Evolutionary conservation across 2,113 vertebrate genomes (phyloP).

Genomic region (Eretmochelys imbricata): DNA sequence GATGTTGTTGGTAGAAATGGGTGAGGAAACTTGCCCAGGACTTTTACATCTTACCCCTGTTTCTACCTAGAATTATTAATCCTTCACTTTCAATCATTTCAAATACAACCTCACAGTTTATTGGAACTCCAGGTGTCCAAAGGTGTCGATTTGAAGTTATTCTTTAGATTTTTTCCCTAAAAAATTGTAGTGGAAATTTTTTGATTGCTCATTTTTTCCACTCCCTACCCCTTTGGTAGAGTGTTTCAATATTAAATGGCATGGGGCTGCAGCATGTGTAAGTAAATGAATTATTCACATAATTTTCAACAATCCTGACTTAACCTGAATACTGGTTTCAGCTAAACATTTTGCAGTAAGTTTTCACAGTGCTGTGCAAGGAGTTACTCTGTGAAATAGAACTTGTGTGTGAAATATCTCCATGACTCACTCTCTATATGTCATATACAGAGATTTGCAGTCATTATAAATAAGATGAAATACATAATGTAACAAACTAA

Average conservation of each 20-base stretch:
- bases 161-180: background rate
- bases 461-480: background rate
- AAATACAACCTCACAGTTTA: background rate
- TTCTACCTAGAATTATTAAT: background rate
- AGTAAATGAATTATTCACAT: background rate
- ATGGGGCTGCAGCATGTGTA: background rate
- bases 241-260: background rate
- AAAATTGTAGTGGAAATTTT: rapidly evolving
- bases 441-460: background rate
- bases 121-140: background rate
- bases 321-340: background rate
- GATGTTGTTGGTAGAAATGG: background rate
- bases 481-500: background rate
- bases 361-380: background rate
- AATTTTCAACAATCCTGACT: background rate
- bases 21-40: background rate
- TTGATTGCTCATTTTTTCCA: background rate
- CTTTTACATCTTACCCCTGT: background rate
- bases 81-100: background rate
- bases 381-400: background rate
- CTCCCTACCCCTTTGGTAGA: background rate
- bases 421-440: rapidly evolving
- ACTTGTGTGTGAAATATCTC: rapidly evolving
- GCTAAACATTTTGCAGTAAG: background rate
- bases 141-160: background rate